A percentile compares a stretch with the other conserved stretches of the same genome.
Conservation (phyloP, 2,797 vertebrate genomes). For the Clarias fuscus region DNA sequence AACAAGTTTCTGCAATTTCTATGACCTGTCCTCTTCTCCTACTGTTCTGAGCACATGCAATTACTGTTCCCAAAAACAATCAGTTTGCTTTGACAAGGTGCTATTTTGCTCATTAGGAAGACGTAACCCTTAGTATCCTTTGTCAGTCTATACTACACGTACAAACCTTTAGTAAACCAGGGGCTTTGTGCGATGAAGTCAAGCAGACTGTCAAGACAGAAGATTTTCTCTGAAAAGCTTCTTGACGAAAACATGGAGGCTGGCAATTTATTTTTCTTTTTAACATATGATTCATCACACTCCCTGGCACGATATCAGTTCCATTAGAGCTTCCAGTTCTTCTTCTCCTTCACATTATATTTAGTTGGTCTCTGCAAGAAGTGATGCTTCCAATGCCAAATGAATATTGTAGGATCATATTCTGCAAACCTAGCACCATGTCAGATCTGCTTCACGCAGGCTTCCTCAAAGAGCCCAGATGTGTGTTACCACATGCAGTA, state of each 20-base stretch:
- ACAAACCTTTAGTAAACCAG: not conserved
- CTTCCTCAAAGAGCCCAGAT: not conserved
- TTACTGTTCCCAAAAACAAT: not conserved
- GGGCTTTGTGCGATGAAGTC: not conserved
- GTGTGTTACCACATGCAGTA: not conserved
- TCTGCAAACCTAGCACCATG: not conserved
- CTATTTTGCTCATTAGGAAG: not conserved
- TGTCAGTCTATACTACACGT: not conserved
- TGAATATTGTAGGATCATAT: not conserved
- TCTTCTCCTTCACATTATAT: conserved; percentile 48
- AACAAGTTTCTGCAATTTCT: not conserved
- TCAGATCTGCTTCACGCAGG: not conserved
- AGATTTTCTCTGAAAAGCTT: conserved; percentile 14
- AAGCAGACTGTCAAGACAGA: not conserved
- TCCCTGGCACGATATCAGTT: not conserved
- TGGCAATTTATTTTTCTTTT: not conserved
- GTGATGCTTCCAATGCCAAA: conserved; percentile 50
- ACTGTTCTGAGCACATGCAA: not conserved
- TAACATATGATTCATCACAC: not conserved
- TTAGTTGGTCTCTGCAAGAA: conserved; percentile 71
- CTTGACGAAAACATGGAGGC: conserved; percentile 1
- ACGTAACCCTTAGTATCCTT: no score
- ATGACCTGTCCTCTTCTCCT: not conserved
- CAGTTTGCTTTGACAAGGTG: not conserved
- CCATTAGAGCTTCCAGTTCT: conserved; percentile 9